These are phyloP conservation scores for Thymelicus lineola DNA, from an alignment of 2,888 invertebrate species.

Conservation along the genomic window DNA sequence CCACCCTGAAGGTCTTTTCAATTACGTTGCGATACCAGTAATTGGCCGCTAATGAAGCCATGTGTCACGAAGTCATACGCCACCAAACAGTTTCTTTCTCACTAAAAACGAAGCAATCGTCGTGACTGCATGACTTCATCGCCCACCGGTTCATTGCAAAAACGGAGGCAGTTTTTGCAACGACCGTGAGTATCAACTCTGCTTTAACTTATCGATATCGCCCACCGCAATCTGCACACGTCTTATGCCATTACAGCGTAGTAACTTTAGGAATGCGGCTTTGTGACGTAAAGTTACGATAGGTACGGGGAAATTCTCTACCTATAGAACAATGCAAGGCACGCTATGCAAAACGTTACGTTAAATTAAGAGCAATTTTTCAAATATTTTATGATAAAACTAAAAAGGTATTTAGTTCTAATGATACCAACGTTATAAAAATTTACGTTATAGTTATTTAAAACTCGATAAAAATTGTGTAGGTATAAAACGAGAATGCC, in stretches of 20 bases:
- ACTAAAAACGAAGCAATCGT: neutral
- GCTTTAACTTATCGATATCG: slow-evolving; percentile 44
- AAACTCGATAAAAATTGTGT: neutral
- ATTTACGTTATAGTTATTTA: neutral
- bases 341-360: neutral
- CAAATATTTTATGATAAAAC: neutral
- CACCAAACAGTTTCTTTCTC: too few relatives aligned
- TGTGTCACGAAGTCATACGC: too few relatives aligned
- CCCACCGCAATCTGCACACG: slow-evolving; percentile 55
- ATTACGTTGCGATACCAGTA: too few relatives aligned
- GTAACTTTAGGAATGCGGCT: slow-evolving; percentile 10
- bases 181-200: neutral
- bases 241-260: slow-evolving; percentile 46
- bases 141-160: too few relatives aligned
- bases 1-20: too few relatives aligned
- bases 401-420: too few relatives aligned
- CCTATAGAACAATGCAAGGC: neutral
- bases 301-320: neutral
- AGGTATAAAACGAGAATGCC: too few relatives aligned
- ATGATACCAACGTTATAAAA: too few relatives aligned
- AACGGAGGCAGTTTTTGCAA: slow-evolving; percentile 20
- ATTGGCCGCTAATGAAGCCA: too few relatives aligned
- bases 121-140: neutral
- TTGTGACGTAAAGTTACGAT: slow-evolving; percentile 12
- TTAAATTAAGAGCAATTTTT: neutral